Evolutionary conservation across 2,888 invertebrate species (phyloP), one percentile per base, ranked within the genome.

Genomic region (Mongoloraphidia duomilia): DNA sequence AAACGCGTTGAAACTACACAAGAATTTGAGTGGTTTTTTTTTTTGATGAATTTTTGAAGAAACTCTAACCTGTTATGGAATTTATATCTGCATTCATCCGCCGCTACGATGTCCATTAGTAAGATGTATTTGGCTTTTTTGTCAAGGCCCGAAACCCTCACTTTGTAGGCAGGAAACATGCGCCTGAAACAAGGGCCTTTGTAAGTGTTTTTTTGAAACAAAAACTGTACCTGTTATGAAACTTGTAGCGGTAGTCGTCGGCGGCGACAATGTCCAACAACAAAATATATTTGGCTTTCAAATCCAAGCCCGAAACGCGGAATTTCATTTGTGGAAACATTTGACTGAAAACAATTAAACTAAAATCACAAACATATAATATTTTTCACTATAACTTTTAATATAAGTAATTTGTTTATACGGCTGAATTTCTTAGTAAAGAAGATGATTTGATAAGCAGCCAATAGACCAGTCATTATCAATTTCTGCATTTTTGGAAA

Each of bases 321-420:
- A 96, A 95, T 80, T 96, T 96, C 87, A 91, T 96, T 76, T 97
- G 94, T 65, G 97, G 97, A 75, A 98, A 98, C 92, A 98, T 97
- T 81, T 97, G 93, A 79, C 96, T 97, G 84, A 56, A 84, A 77
- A 57, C 44, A 55, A 49, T 53, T 26, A 50, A 49, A 50, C 49
- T 38, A 38, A 38, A n/a, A 12, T 38, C 38, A n/a, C 12, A 6
- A 12, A 38, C 38, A 38, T 38, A n/a, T 38, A 3, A 38, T 3
- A n/a, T 38, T n/a, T 26, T 17, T 26, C 26, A 1, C 1, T 26
- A 6, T 26, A 3, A 26, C 26, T 26, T 5, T n/a, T n/a, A n/a
- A n/a, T n/a, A n/a, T n/a, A n/a, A n/a, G n/a, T n/a, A n/a, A n/a
- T n/a, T n/a, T n/a, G n/a, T n/a, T n/a, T n/a, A n/a, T n/a, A n/a